Percentiles rank a stretch among this genome's conserved stretches.
phyloP scores from a whole-genome alignment of 2,888 invertebrate genomes.

The Nomada goodeniana region DNA sequence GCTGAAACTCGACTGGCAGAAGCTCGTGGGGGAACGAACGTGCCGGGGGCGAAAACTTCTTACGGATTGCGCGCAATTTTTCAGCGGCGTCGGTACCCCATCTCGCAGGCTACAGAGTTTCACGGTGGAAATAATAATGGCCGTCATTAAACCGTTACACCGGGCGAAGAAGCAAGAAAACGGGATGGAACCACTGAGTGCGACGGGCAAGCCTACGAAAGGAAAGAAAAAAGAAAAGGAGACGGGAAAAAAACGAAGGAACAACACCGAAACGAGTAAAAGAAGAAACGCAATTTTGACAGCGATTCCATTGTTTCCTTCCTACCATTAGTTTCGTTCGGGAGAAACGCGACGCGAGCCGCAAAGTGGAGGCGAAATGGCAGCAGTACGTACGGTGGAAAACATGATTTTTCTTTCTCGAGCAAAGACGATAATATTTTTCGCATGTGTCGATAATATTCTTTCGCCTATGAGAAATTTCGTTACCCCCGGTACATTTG shows the following conservation, averaged over 20 bases:
- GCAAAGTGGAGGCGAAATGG: background rate
- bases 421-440: background rate
- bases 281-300: constrained; percentile 22
- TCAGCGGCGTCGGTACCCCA: background rate
- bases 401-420: background rate
- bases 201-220: background rate
- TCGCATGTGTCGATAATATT: background rate
- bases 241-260: background rate
- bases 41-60: background rate
- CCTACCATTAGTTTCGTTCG: background rate
- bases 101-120: background rate
- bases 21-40: background rate
- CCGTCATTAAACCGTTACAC: constrained; percentile 26
- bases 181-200: background rate
- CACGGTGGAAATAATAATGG: constrained; percentile 21
- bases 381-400: background rate
- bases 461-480: too few species aligned
- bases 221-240: background rate
- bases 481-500: too few species aligned
- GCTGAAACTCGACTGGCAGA: background rate
- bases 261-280: constrained; percentile 20
- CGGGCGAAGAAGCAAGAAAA: constrained; percentile 11
- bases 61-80: constrained; percentile 4
- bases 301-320: constrained; percentile 10
- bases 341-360: constrained; percentile 6